Evolutionary conservation across 2,888 invertebrate genomes (phyloP).

Genomic region (Drosophila acutilabella): DNA sequence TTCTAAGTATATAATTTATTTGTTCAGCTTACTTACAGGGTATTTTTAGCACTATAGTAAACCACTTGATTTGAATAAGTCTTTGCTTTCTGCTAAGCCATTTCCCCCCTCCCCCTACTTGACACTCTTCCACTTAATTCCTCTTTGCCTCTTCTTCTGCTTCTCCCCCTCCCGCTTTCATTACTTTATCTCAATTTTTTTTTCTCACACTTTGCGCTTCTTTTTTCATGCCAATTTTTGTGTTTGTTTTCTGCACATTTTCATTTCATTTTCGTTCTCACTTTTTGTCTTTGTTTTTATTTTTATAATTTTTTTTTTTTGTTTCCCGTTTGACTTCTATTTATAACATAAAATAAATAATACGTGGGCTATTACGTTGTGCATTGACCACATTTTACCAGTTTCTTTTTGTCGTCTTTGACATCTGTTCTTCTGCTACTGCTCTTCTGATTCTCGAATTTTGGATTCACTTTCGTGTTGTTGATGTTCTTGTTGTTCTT

Average conservation of each 20-base stretch:
- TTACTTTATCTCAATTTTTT: constrained; percentile 1
- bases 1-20: not conserved
- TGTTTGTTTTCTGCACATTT: constrained; percentile 8
- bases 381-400: constrained; percentile 54
- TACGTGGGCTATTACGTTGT: constrained; percentile 41
- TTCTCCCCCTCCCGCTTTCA: not conserved
- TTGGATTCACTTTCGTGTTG: constrained; percentile 14
- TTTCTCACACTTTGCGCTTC: constrained; percentile 13
- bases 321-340: constrained; percentile 37
- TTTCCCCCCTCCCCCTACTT: not conserved
- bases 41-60: constrained; percentile 1
- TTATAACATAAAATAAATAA: constrained; percentile 56
- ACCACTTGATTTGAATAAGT: constrained; percentile 43
- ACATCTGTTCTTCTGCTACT: constrained; percentile 32
- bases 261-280: constrained; percentile 13
- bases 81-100: constrained; percentile 31
- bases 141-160: constrained; percentile 1
- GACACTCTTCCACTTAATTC: not conserved
- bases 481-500: constrained; percentile 35
- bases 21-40: not conserved
- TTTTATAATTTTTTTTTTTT: constrained; percentile 11
- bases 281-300: constrained; percentile 13
- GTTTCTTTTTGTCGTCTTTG: constrained; percentile 48
- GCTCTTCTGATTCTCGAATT: not conserved
- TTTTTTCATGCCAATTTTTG: too few species aligned